Conservation (phyloP, 2,888 invertebrate species). For the Caenorhabditis macrosperma region DNA sequence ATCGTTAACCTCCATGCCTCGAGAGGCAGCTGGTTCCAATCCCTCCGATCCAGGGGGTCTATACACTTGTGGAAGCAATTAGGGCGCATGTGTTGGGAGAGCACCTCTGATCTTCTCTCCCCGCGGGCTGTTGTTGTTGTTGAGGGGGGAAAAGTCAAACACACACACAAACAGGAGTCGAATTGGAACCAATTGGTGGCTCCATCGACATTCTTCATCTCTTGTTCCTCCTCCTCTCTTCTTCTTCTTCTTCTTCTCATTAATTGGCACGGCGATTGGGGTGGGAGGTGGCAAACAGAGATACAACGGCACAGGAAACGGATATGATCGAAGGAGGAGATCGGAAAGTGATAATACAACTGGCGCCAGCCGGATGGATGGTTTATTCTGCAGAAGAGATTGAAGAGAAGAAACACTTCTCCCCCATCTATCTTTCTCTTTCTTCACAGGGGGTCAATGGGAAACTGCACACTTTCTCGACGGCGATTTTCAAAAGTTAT, state of each 20-base stretch:
- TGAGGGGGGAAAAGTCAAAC: not conserved
- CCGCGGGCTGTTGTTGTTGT: not conserved
- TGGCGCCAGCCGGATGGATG: slow-evolving; percentile 39
- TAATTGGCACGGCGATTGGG: not conserved
- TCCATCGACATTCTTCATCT: not conserved
- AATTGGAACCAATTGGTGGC: not conserved
- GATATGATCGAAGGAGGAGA: slow-evolving; percentile 7
- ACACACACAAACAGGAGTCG: not conserved
- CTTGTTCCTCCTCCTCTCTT: not conserved
- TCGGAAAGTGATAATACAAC: slow-evolving; percentile 22
- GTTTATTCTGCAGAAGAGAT: slow-evolving; percentile 1
- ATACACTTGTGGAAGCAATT: too few relatives aligned
- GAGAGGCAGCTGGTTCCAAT: too few relatives aligned
- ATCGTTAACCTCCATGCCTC: too few relatives aligned
- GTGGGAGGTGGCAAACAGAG: slow-evolving; percentile 3
- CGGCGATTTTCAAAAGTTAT: too few relatives aligned
- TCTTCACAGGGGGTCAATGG: not conserved
- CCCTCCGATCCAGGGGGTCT: too few relatives aligned
- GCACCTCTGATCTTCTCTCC: not conserved
- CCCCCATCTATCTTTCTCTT: not conserved
- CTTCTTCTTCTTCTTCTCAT: not conserved
- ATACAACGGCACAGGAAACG: slow-evolving; percentile 15
- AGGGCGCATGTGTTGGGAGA: too few relatives aligned
- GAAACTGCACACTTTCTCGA: too few relatives aligned
- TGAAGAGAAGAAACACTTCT: not conserved